A percentile compares a stretch with the other conserved stretches of the same genome.
Conservation (phyloP, 1,140 invertebrate genomes). For the Archivesica marissinica region DNA sequence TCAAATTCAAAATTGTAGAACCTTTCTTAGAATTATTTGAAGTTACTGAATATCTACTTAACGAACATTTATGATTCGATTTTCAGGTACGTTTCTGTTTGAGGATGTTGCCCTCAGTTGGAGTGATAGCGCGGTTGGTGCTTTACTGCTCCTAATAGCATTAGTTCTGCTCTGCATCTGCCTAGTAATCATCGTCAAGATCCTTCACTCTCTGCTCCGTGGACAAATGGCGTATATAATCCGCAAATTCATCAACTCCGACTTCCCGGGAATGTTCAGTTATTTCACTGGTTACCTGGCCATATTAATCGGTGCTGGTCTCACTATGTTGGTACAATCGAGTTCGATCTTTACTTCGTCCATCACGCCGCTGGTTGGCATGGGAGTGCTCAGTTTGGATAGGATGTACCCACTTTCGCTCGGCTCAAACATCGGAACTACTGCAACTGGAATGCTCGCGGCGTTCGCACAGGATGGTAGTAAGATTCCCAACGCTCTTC, state of each 20-base stretch:
- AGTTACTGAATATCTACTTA: neutral
- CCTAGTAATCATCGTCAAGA: slow-evolving; percentile 87
- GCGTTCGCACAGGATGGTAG: slow-evolving; percentile 84
- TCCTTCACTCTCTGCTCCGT: slow-evolving; percentile 84
- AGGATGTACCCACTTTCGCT: slow-evolving; percentile 87
- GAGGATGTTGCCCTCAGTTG: slow-evolving; percentile 62
- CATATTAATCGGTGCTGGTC: slow-evolving; percentile 85
- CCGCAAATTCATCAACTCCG: slow-evolving; percentile 85
- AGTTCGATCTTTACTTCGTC: slow-evolving; percentile 88
- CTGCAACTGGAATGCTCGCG: slow-evolving; percentile 86
- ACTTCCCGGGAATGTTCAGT: slow-evolving; percentile 84
- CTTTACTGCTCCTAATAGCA: slow-evolving; percentile 84
- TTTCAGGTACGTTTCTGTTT: slow-evolving; percentile 77
- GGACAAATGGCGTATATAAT: slow-evolving; percentile 85
- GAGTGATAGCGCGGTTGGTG: slow-evolving; percentile 83
- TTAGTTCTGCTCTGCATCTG: slow-evolving; percentile 86
- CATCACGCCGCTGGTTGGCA: slow-evolving; percentile 87
- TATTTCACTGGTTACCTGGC: slow-evolving; percentile 86
- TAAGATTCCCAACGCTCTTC: slow-evolving; percentile 84
- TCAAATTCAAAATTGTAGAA: neutral
- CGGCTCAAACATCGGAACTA: slow-evolving; percentile 88
- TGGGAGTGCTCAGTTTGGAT: slow-evolving; percentile 87
- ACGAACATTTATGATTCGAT: neutral
- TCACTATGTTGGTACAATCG: slow-evolving; percentile 88
- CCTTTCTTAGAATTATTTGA: neutral